phyloP scores from a whole-genome alignment of 2,888 invertebrate genomes.

The Drosophila mettleri region DNA sequence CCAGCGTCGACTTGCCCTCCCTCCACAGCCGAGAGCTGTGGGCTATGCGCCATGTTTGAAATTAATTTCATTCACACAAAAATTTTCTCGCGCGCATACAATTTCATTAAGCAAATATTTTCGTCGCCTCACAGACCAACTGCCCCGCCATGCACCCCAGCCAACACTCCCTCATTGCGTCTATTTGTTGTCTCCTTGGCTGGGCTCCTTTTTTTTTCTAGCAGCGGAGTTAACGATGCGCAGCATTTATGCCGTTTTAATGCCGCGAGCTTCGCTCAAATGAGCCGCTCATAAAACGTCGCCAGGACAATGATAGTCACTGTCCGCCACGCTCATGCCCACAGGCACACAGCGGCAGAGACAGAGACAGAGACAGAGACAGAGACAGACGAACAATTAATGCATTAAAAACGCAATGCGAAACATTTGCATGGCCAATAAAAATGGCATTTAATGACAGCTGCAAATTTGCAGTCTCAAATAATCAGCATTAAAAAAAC shows the following conservation, averaged over 20 bases:
- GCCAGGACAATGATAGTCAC: slow-evolving; percentile 48
- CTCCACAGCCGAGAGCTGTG: slow-evolving; percentile 19
- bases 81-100: slow-evolving; percentile 76
- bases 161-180: background rate
- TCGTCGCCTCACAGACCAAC: slow-evolving; percentile 50
- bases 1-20: too few relatives aligned
- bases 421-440: slow-evolving; percentile 66
- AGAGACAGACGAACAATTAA: slow-evolving; percentile 67
- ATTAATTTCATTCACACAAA: slow-evolving; percentile 78
- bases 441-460: slow-evolving; percentile 67
- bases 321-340: slow-evolving; percentile 41
- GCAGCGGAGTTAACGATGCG: slow-evolving; percentile 62
- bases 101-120: slow-evolving; percentile 80
- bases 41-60: slow-evolving; percentile 64
- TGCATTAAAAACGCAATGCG: slow-evolving; percentile 68
- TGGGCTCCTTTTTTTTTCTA: slow-evolving; percentile 11
- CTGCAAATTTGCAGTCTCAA: slow-evolving; percentile 68
- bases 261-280: slow-evolving; percentile 62
- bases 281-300: slow-evolving; percentile 66
- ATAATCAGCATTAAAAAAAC: slow-evolving; percentile 60
- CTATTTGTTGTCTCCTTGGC: slow-evolving; percentile 11
- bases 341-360: slow-evolving; percentile 3
- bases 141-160: slow-evolving; percentile 22
- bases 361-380: too few relatives aligned
- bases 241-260: slow-evolving; percentile 73